These are phyloP conservation scores for Reinhardtius hippoglossoides DNA, from an alignment of 2,113 vertebrate species.

Conservation along the genomic window DNA sequence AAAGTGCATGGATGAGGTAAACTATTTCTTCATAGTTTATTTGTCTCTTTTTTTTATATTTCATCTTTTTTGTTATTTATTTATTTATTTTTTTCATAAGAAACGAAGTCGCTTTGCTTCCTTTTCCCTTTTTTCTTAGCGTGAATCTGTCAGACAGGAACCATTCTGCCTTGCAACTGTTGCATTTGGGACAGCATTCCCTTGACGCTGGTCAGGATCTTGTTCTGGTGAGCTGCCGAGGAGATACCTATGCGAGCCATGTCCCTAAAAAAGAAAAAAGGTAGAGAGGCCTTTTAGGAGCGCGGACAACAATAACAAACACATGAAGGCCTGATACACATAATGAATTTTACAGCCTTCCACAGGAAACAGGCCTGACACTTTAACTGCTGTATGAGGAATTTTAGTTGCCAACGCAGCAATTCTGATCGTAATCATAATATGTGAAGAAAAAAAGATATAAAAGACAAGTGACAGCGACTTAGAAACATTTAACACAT, in stretches of 20 bases:
- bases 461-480: conserved; percentile 7
- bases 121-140: conserved; percentile 55
- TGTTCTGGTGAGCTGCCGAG: conserved; percentile 90
- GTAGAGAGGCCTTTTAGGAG: conserved; percentile 47
- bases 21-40: conserved; percentile 91
- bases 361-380: conserved; percentile 32
- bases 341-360: conserved; percentile 59
- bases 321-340: conserved; percentile 25
- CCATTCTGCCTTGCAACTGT: conserved; percentile 96
- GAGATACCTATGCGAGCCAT: conserved; percentile 94
- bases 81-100: conserved; percentile 59
- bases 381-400: conserved; percentile 47
- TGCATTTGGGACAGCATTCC: conserved; percentile 96
- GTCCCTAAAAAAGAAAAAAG: conserved; percentile 83
- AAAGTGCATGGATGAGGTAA: conserved; percentile 99
- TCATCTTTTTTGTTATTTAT: conserved; percentile 71
- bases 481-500: conserved; percentile 16
- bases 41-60: conserved; percentile 65
- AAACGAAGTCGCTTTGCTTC: conserved; percentile 65
- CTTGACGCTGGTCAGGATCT: conserved; percentile 94
- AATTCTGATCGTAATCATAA: conserved; percentile 36
- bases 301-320: conserved; percentile 53
- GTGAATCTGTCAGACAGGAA: conserved; percentile 90
- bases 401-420: conserved; percentile 27
- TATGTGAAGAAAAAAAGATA: conserved; percentile 16